Conservation (phyloP, 2,797 vertebrate species). For the Darevskia mixta region DNA sequence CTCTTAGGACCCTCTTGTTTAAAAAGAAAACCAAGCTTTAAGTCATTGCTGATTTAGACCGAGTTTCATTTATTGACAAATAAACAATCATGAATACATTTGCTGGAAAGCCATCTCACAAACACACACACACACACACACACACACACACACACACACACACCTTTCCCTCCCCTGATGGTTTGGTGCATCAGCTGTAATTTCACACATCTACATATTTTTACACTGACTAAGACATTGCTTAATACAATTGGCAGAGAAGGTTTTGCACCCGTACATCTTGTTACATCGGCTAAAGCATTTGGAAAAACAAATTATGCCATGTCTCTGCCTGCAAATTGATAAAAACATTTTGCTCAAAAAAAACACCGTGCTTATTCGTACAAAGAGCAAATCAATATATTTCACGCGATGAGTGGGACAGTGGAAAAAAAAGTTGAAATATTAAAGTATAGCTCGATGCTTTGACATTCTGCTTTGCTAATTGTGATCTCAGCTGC, state of each 20-base stretch:
- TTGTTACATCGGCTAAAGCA: constrained; percentile 58
- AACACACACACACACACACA: too few species aligned
- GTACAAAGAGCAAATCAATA: constrained; percentile 42
- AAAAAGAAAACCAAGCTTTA: constrained; percentile 30
- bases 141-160: too few species aligned
- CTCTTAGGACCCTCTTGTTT: constrained; percentile 46
- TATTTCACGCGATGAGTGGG: constrained; percentile 49
- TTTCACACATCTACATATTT: constrained; percentile 39
- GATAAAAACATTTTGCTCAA: background rate
- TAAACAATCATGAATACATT: constrained; percentile 66
- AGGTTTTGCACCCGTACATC: constrained; percentile 52
- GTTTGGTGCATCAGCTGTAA: constrained; percentile 35
- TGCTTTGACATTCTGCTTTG: constrained; percentile 65
- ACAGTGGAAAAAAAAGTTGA: constrained; percentile 39
- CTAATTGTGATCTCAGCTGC: constrained; percentile 79
- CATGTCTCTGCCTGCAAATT: constrained; percentile 49
- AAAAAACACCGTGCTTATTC: constrained; percentile 49
- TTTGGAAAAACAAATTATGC: constrained; percentile 56
- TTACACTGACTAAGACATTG: constrained; percentile 56
- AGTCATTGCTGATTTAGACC: constrained; percentile 66
- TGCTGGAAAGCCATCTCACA: constrained; percentile 56
- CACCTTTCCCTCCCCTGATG: background rate
- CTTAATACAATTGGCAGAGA: constrained; percentile 52
- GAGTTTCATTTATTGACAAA: constrained; percentile 54
- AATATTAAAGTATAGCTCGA: constrained; percentile 58